These are phyloP conservation scores for Molothrus ater DNA, from an alignment of 2,797 vertebrate genomes.

Conservation along the genomic window DNA sequence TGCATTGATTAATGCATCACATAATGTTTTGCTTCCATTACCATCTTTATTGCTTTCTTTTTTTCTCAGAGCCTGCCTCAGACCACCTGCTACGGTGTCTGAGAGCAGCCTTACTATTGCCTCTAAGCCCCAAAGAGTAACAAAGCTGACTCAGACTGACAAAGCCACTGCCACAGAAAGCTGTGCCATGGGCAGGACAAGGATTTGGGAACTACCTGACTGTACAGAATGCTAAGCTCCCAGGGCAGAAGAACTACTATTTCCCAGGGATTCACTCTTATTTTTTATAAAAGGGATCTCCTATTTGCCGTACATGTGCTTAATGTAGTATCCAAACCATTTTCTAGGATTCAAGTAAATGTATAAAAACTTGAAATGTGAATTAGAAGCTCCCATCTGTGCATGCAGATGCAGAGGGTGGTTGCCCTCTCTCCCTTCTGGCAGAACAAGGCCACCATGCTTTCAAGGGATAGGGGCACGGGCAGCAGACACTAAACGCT, in stretches of 20 bases:
- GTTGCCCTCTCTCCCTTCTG: background rate
- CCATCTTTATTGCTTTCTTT: background rate
- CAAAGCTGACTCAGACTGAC: background rate
- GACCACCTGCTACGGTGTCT: background rate
- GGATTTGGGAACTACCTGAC: background rate
- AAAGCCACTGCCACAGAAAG: background rate
- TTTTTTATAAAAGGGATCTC: background rate
- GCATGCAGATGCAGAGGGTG: accelerated
- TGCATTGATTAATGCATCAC: background rate
- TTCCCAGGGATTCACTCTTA: background rate
- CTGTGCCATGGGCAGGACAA: background rate
- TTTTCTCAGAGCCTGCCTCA: background rate
- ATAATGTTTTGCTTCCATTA: background rate
- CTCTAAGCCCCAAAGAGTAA: background rate
- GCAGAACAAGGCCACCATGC: background rate
- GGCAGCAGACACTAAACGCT: background rate
- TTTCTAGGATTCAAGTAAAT: background rate
- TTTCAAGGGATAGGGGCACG: accelerated
- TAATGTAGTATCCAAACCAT: background rate
- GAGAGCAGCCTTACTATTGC: background rate
- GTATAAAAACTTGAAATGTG: background rate
- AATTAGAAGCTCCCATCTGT: background rate
- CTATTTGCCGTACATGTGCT: accelerated
- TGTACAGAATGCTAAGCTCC: background rate
- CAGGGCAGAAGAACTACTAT: background rate